Base-by-base conservation (phyloP, 2,797 vertebrate species). In the Microhierax caerulescens region DNA sequence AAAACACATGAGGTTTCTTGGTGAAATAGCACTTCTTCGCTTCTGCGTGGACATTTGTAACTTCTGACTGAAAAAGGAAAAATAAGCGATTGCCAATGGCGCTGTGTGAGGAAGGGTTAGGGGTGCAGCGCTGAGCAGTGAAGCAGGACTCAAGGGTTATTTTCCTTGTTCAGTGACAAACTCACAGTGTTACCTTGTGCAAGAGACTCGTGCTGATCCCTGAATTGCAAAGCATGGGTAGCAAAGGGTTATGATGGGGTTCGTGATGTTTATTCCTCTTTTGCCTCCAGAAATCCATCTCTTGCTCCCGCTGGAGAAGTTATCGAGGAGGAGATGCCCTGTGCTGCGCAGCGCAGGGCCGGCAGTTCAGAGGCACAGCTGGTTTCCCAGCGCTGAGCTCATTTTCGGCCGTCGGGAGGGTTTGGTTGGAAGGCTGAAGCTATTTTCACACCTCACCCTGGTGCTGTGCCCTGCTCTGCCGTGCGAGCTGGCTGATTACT, bases 11-110 rank as follows among this genome's bases (percentile, higher is more conserved):
- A 30, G 32, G 28, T n/a, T 79, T 10, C 64, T 43, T 3, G 0
- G n/a, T 36, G 50, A 37, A 43, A n/a, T 4, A 53, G 43, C 16
- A 3, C 30, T 51, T 60, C 61, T 45, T 54, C 8, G n/a, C 61
- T 64, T 9, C 84, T 51, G 2, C 18, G 53, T 20, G 20, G 47
- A 4, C 12, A 16, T 67, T 23, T 12, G 27, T 24, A 43, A 5
- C 32, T 51, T n/a, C 9, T 6, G 50, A 61, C 30, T 5, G 51
- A 53, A 20, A 50, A 59, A 47, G 59, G 41, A 28, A 16, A 22
- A 27, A 7, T 1, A 13, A 2, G 51, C 1, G 17, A 1, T 39
- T 22, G 72, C 4, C 11, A 12, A 2, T 3, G 56, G 53, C 37
- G 7, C 34, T 7, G 37, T 2, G 4, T 3, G 14, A 17, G 51